Conservation (phyloP, 2,888 invertebrate species). For the Drosophila tripunctata region DNA sequence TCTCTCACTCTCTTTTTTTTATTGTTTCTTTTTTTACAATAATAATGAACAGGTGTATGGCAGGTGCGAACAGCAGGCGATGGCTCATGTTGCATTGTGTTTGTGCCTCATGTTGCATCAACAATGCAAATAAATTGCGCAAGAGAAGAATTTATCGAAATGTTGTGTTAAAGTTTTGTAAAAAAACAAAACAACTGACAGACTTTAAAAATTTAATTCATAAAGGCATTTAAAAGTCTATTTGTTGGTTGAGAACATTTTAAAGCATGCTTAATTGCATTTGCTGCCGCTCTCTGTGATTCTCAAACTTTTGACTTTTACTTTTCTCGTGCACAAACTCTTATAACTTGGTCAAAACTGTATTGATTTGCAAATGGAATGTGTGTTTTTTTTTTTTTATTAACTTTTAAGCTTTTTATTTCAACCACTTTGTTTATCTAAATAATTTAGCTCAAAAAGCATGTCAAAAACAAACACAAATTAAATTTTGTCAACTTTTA, state of each 20-base stretch:
- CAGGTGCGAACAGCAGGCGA: conserved; percentile 24
- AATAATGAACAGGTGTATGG: conserved; percentile 63
- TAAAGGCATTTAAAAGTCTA: conserved; percentile 2
- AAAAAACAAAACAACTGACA: neutral
- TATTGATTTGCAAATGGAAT: neutral
- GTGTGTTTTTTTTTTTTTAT: neutral
- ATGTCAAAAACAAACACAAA: neutral
- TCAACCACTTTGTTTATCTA: neutral
- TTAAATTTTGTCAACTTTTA: neutral
- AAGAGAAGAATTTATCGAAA: conserved; percentile 28
- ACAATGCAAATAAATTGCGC: conserved; percentile 37
- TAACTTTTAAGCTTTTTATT: neutral
- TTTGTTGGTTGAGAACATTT: neutral
- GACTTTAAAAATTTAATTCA: neutral
- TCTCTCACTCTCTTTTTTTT: neutral
- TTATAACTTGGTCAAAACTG: neutral
- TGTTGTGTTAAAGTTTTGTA: conserved; percentile 9
- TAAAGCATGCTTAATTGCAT: neutral
- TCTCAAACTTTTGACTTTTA: neutral
- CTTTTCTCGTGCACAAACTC: neutral
- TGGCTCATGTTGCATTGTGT: conserved; percentile 21
- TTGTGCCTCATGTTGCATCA: conserved; percentile 16
- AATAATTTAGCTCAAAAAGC: neutral
- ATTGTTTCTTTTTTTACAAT: conserved; percentile 36
- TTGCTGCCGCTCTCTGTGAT: neutral